Evolutionary conservation across 2,797 vertebrate genomes (phyloP).

Genomic region (Poecile montanus): DNA sequence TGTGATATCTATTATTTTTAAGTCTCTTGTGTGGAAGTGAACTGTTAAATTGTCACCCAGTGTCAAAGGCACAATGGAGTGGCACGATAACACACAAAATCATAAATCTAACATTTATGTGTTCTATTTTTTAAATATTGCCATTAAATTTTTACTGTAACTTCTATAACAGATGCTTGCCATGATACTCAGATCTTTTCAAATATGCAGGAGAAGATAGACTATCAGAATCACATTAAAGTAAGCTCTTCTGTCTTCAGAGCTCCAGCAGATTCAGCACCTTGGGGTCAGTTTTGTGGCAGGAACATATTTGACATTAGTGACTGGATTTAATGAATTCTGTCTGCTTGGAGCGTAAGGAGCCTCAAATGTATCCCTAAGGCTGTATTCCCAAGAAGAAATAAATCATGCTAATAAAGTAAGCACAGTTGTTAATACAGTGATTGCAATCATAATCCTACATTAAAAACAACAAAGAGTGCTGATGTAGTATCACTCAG

Average conservation of each 20-base stretch:
- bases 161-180: background rate
- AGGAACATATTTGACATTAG: background rate
- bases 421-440: background rate
- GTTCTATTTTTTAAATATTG: background rate
- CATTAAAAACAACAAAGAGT: conserved; percentile 17
- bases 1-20: background rate
- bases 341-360: background rate
- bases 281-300: background rate
- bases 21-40: background rate
- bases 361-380: background rate
- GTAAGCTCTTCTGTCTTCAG: background rate
- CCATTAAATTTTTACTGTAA: background rate
- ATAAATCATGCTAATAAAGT: background rate
- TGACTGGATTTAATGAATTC: background rate
- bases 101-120: background rate
- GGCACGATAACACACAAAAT: background rate
- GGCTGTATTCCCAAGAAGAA: background rate
- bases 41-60: background rate
- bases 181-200: background rate
- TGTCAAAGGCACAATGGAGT: background rate
- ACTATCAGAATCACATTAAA: background rate
- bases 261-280: background rate
- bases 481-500: background rate
- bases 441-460: conserved; percentile 15
- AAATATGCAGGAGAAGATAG: background rate